Evolutionary conservation across 1,140 invertebrate species (phyloP), one percentile per base, ranked within the genome.

Genomic region (Drosophila suzukii): DNA sequence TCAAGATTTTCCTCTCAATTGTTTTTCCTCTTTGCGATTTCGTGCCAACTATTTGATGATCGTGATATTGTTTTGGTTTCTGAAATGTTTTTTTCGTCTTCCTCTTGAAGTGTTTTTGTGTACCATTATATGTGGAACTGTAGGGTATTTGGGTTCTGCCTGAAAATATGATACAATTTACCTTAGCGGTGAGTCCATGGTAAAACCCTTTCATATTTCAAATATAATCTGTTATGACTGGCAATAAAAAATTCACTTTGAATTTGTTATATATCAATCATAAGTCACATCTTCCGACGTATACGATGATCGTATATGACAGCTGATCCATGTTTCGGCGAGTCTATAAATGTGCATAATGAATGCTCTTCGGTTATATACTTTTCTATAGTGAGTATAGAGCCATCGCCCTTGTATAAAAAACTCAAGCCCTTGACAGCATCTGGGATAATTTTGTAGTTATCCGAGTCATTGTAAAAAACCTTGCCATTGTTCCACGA

Each of bases 11-110:
- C n/a, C 6, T 15, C 34, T 43, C 46, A 30, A 60, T 54, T 54
- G 50, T 79, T 66, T 49, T 75, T 47, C 76, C 39, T 67, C 56
- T 56, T 66, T 24, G 34, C 32, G 8, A 73, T 54, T 66, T 49
- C 72, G 32, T 78, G 81, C 77, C 81, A 81, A 81, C 74, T 75
- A 81, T 60, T 81, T 81, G 78, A 81, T 62, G 59, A 51, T 61
- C 53, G 49, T 44, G 20, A 65, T 65, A 50, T 61, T 61, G 68
- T 75, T 61, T 81, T 68, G 58, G 12, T 60, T 63, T 60, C 36
- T 13, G 2, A 15, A 78, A 77, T 85, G 50, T 51, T 50, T 27
- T 46, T 6, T 43, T 43, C n/a, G 6, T 7, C 32, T 32, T 32
- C 32, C 6, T 32, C 32, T 6, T 59, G 17, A 71, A 58, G 66